phyloP scores from a whole-genome alignment of 2,888 invertebrate genomes.

The Arrhopalites spinosus region DNA sequence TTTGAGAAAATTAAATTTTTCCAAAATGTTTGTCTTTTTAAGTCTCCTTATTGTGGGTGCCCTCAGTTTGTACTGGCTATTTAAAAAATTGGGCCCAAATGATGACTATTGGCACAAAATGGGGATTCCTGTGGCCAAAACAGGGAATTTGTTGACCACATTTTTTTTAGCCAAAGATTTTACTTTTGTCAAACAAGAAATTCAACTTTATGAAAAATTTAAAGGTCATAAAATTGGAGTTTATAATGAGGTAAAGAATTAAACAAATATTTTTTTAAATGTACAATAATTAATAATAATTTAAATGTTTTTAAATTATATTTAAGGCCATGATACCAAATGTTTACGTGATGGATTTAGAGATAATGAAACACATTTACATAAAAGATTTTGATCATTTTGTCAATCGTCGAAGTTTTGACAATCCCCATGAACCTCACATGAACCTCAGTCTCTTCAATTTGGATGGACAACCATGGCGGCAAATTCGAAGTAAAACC shows the following conservation, averaged over 20 bases:
- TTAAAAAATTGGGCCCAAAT: too few species aligned
- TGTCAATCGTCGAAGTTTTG: slow-evolving; percentile 9
- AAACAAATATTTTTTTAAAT: not conserved
- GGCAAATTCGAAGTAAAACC: too few species aligned
- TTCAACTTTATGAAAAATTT: not conserved
- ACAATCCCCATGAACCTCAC: slow-evolving; percentile 20
- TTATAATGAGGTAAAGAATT: slow-evolving; percentile 12
- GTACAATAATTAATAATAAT: not conserved
- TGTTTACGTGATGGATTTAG: slow-evolving; percentile 24
- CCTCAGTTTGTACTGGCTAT: too few species aligned
- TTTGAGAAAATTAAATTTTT: too few species aligned
- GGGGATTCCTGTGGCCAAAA: not conserved
- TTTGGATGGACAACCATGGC: slow-evolving; percentile 14
- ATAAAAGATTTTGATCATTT: slow-evolving; percentile 33
- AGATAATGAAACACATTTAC: slow-evolving; percentile 21
- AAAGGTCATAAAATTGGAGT: slow-evolving; percentile 8
- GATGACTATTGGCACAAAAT: not conserved
- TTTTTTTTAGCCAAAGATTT: not conserved
- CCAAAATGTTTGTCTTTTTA: too few species aligned
- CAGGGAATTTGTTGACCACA: not conserved
- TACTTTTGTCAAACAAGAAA: not conserved
- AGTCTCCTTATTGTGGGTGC: too few species aligned
- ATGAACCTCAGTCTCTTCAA: slow-evolving; percentile 13
- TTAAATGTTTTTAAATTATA: not conserved
- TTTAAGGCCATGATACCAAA: slow-evolving; percentile 8